Conservation (phyloP, 2,113 vertebrate species). For the Forbesichthys agassizii region DNA sequence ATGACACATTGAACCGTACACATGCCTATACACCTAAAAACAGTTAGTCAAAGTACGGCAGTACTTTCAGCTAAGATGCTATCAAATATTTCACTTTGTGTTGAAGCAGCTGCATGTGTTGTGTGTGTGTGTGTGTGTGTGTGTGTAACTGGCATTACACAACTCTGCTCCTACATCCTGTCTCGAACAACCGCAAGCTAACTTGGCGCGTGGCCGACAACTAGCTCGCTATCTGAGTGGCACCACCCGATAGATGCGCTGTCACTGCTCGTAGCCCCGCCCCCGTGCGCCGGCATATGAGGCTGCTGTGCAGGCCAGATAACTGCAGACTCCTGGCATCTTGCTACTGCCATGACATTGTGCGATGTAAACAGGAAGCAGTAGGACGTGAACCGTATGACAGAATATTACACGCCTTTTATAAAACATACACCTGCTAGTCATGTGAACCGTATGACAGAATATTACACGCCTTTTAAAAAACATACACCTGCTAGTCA, state of each 20-base stretch:
- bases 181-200: too few relatives aligned
- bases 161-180: too few relatives aligned
- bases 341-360: not conserved
- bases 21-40: too few relatives aligned
- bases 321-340: not conserved
- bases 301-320: not conserved
- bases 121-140: conserved; percentile 2
- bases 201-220: too few relatives aligned
- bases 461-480: too few relatives aligned
- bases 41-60: not conserved
- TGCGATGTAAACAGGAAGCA: not conserved
- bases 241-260: too few relatives aligned
- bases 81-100: not conserved
- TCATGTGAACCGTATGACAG: not conserved
- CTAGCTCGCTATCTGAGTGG: too few relatives aligned
- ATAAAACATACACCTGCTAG: not conserved
- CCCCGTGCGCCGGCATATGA: not conserved
- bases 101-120: not conserved
- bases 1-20: too few relatives aligned
- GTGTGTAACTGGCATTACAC: not conserved
- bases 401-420: not conserved
- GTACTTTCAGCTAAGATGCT: not conserved
- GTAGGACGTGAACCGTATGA: not conserved
- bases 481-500: too few relatives aligned
- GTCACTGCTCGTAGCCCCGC: too few relatives aligned